Conservation (phyloP, 2,113 vertebrate species). For the Thalassoma bifasciatum region DNA sequence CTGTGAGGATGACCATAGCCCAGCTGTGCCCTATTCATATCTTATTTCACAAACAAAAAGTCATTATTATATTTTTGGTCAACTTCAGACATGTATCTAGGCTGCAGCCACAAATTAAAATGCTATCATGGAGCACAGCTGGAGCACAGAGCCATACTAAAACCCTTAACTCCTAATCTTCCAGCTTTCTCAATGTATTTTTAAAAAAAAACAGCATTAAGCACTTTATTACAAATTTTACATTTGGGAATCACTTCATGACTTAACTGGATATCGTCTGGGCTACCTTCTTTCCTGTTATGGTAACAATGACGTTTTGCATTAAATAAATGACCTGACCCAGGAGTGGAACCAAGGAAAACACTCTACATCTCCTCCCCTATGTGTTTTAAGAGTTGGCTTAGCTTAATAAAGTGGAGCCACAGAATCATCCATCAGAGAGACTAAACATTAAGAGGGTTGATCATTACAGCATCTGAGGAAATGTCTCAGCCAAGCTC, state of each 20-base stretch:
- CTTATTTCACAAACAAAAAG: too few relatives aligned
- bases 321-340: constrained; percentile 48
- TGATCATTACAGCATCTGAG: constrained; percentile 44
- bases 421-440: constrained; percentile 52
- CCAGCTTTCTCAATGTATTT: background rate
- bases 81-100: too few relatives aligned
- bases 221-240: constrained; percentile 15
- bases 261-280: constrained; percentile 36
- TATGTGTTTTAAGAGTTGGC: constrained; percentile 45
- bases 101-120: background rate
- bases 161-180: background rate
- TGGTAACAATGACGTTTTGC: constrained; percentile 52
- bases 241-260: constrained; percentile 25
- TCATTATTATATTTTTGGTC: too few relatives aligned
- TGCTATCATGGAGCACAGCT: background rate
- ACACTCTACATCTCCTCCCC: constrained; percentile 53
- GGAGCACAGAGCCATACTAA: background rate
- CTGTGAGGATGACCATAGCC: too few relatives aligned
- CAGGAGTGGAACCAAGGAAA: constrained; percentile 64
- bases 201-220: constrained; percentile 6
- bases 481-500: constrained; percentile 22
- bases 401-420: constrained; percentile 22
- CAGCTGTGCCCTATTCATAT: too few relatives aligned
- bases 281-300: constrained; percentile 44
- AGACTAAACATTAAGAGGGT: constrained; percentile 26